Conservation (phyloP, 2,888 invertebrate genomes). For the Achlya flavicornis region DNA sequence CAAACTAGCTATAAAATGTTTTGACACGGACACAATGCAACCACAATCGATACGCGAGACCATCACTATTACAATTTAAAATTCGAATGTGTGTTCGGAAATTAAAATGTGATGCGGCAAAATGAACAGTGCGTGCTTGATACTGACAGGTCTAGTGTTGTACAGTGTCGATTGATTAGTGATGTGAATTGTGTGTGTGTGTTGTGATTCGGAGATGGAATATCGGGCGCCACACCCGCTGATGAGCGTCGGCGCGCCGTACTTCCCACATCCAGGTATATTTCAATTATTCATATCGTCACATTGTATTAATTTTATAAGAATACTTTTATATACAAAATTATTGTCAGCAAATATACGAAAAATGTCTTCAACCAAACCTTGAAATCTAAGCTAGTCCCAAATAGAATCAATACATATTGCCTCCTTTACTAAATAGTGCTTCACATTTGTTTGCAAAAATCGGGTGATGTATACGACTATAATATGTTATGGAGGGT, state of each 20-base stretch:
- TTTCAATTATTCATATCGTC: conserved; percentile 15
- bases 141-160: conserved; percentile 31
- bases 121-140: conserved; percentile 10
- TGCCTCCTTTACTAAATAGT: too few relatives aligned
- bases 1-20: conserved; percentile 40
- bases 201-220: conserved; percentile 58
- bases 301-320: neutral
- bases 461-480: neutral
- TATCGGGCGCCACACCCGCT: conserved; percentile 75
- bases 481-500: neutral
- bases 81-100: conserved; percentile 1
- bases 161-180: conserved; percentile 37
- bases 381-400: neutral
- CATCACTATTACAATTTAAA: conserved; percentile 8
- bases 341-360: too few relatives aligned
- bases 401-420: neutral
- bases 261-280: conserved; percentile 76
- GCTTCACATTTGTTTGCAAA: too few relatives aligned
- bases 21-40: conserved; percentile 35
- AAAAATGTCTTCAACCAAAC: too few relatives aligned
- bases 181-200: conserved; percentile 54
- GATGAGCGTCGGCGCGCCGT: conserved; percentile 69
- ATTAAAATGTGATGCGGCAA: conserved; percentile 24
- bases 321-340: neutral
- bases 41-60: neutral